Base-by-base conservation (phyloP, 2,888 invertebrate genomes). In the Rotaria macrura region DNA sequence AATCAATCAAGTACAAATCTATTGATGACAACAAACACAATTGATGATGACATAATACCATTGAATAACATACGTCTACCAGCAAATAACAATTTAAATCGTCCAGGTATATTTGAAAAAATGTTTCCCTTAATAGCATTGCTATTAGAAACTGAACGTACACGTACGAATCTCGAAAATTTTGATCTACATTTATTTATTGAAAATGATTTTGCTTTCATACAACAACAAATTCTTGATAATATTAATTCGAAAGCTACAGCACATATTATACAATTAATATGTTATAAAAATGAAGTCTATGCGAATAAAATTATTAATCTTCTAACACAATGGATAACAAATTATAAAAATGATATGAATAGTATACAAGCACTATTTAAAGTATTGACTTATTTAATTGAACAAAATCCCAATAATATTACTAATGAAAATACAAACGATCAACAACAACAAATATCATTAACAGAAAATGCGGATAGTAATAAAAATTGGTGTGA, bases 141-240 rank as follows among this genome's bases (percentile, higher is more conserved):
- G 12, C 14, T 79, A 79, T 79, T 79, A 79, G 79, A 79, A 43
- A 43, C 40, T 43, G 79, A 40, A 43, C 79, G 79, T 43, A n/a
- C 43, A 79, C 40, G 79, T 43, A n/a, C 79, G 20, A 40, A 79
- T n/a, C n/a, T 79, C 5, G 43, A 79, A n/a, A 43, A 79, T 43
- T 40, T 43, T 43, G 43, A 79, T 79, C 43, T 79, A 43, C n/a
- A 40, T n/a, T n/a, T 43, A 43, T 79, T 79, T 10, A n/a, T 43
- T 43, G 79, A 79, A 43, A 43, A 43, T 40, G 79, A 79, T 43
- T 79, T 79, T 43, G 43, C 40, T 14, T 79, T 79, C n/a, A 79
- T 79, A n/a, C 79, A 79, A 79, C 79, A 79, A 43, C 79, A 79
- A 79, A 79, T 79, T 43, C 79, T 79, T 43, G 79, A 79, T 79